Base-by-base conservation (phyloP, 2,113 vertebrate genomes). In the Pseudopodoces humilis region DNA sequence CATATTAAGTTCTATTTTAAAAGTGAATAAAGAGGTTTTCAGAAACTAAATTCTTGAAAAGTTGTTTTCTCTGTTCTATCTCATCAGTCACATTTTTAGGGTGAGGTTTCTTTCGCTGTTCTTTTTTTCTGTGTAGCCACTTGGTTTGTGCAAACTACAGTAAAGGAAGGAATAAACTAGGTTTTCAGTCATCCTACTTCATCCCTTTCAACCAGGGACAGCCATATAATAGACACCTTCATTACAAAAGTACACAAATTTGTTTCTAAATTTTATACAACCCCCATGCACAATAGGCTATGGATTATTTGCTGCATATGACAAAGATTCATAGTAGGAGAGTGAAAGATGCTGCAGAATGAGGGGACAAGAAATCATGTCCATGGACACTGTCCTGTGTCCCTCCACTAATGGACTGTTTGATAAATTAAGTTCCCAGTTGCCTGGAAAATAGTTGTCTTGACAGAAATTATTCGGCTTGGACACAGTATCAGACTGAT, bases 361-460 rank as follows among this genome's bases (percentile, higher is more conserved):
- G 13, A 46, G 18, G 60, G 9, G 13, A 60, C 0, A 0, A 46
- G 22, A 64, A 87, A n/a, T 63, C 12, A 13, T 5, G 3, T 25
- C 23, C 3, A 12, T 16, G 1, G 9, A 2, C 1, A 0, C n/a
- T 56, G 3, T 72, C 28, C 24, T 63, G 8, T 2, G 7, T 35
- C 5, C 11, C 11, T 82, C 25, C 16, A 16, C 33, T 25, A 33
- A 37, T 22, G 19, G 2, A 30, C 23, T 74, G 3, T 25, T 77
- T 65, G 74, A 24, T 30, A 60, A 60, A 65, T 6, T 2, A 41
- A 23, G 9, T 18, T 79, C 15, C 20, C 25, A 41, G 6, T 24
- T 58, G 5, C 9, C 3, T 1, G 1, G 20, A 64, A 81, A 60
- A 74, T 23, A 13, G 39, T 4, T 25, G 6, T 77, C 21, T 41